phyloP scores from a whole-genome alignment of 2,797 vertebrate species.

The Ataeniobius toweri region DNA sequence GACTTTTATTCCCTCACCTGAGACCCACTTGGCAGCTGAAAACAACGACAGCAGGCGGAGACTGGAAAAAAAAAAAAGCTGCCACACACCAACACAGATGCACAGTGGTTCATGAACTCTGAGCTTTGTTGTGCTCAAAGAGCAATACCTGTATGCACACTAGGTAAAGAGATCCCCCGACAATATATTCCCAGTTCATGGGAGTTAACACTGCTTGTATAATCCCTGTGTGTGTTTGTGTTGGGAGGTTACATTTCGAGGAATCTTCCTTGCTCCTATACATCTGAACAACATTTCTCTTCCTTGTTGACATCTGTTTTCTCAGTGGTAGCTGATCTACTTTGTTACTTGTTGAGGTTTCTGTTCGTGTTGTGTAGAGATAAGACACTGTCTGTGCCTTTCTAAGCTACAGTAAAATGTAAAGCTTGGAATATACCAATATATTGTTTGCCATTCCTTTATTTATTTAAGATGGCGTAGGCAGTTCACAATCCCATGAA shows the following conservation, averaged over 20 bases:
- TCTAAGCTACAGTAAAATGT: not conserved
- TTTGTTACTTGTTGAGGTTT: constrained; percentile 11
- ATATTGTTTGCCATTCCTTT: not conserved
- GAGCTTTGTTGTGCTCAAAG: constrained; percentile 32
- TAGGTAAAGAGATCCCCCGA: constrained; percentile 18
- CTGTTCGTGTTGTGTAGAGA: constrained; percentile 2
- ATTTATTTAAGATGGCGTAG: constrained; percentile 5
- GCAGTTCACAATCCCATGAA: constrained; percentile 5
- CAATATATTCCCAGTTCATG: constrained; percentile 46
- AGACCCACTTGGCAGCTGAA: constrained; percentile 57
- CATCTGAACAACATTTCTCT: constrained; percentile 14
- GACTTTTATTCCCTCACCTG: constrained; percentile 50
- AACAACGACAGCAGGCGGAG: constrained; percentile 56
- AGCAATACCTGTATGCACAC: constrained; percentile 30
- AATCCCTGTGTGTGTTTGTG: constrained; percentile 1
- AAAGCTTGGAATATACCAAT: not conserved
- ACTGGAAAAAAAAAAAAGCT: constrained; percentile 27
- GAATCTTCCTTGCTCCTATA: not conserved
- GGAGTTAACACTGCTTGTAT: constrained; percentile 25
- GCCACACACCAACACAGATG: constrained; percentile 19
- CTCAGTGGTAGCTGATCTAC: constrained; percentile 9
- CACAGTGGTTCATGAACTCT: constrained; percentile 21
- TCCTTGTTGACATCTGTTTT: constrained; percentile 22
- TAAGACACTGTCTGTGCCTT: not conserved
- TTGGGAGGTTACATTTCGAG: not conserved